Conservation (phyloP, 2,113 vertebrate genomes). For the Thamnophis sirtalis region DNA sequence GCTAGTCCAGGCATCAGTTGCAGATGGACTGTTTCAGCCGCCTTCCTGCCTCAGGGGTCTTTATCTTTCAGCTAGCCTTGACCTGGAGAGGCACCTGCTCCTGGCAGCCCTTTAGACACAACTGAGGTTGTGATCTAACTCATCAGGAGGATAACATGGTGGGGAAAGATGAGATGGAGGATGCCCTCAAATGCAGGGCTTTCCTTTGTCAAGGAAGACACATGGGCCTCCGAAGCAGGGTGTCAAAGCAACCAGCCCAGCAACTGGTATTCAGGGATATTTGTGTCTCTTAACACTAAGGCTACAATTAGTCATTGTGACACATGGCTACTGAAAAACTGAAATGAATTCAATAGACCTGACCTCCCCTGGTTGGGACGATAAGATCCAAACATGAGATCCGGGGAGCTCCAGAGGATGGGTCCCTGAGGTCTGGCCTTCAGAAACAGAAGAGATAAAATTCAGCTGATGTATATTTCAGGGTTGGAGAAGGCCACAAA, state of each 20-base stretch:
- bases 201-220: neutral
- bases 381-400: neutral
- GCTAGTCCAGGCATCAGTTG: neutral
- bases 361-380: neutral
- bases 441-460: neutral
- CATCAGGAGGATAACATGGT: neutral
- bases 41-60: neutral
- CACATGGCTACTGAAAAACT: neutral
- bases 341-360: neutral
- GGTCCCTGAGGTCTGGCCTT: neutral
- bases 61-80: neutral
- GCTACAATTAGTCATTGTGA: neutral
- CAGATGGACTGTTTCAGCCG: neutral
- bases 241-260: neutral
- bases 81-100: neutral
- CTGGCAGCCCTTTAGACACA: neutral
- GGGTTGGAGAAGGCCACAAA: neutral
- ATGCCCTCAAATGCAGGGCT: neutral
- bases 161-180: neutral
- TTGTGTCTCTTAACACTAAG: neutral
- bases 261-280: neutral
- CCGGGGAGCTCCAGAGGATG: neutral
- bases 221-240: neutral
- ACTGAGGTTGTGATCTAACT: neutral
- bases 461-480: neutral